Percentiles rank a stretch among this genome's conserved stretches.
These are phyloP conservation scores for Aldrovandia affinis DNA, from an alignment of 2,797 vertebrate genomes.

Conservation along the genomic window DNA sequence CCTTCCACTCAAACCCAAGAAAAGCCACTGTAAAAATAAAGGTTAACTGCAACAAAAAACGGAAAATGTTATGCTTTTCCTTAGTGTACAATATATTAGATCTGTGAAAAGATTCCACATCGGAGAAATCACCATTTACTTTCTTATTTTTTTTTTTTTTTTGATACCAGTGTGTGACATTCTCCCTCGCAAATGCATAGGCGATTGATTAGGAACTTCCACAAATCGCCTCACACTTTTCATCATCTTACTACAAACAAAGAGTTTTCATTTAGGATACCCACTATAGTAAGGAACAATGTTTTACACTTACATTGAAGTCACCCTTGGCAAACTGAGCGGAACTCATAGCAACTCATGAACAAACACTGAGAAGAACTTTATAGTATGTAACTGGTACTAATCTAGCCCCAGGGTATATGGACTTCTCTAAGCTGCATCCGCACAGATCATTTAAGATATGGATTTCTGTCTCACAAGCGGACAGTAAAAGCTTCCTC, in stretches of 20 bases:
- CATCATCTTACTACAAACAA: background rate
- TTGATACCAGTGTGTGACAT: background rate
- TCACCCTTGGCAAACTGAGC: constrained; percentile 1
- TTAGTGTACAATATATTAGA: background rate
- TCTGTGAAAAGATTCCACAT: background rate
- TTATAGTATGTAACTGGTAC: constrained; percentile 35
- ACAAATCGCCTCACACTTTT: background rate
- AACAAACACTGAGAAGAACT: constrained; percentile 31
- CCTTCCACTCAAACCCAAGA: background rate
- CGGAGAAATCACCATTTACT: background rate
- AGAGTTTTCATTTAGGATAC: background rate
- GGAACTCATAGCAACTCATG: constrained; percentile 39
- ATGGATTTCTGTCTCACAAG: constrained; percentile 45
- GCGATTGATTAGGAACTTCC: too few relatives aligned
- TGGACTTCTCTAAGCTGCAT: constrained; percentile 37
- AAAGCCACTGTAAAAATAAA: background rate
- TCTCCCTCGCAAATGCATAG: too few relatives aligned
- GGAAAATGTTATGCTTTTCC: too few relatives aligned
- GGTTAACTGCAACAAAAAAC: background rate
- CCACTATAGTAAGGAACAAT: background rate
- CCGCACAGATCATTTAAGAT: constrained; percentile 39
- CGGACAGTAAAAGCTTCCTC: constrained; percentile 40
- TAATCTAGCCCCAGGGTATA: constrained; percentile 28
- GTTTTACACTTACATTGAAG: background rate
- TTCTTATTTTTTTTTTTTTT: background rate